Conservation (phyloP, 1,140 invertebrate genomes). For the Drosophila nigromelanica region DNA sequence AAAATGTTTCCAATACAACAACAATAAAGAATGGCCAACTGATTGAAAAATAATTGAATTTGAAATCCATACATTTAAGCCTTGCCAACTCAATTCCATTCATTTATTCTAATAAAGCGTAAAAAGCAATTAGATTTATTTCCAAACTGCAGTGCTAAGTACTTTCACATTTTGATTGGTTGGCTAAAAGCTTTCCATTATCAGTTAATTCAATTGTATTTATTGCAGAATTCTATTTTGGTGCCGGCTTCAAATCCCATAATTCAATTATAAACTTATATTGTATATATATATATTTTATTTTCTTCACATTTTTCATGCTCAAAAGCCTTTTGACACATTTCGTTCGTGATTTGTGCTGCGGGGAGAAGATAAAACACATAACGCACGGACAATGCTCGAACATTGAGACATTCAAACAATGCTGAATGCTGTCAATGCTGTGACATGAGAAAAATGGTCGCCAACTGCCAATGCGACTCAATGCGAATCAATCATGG, state of each 20-base stretch:
- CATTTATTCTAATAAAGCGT: neutral
- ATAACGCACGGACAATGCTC: conserved; percentile 33
- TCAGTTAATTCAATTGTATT: conserved; percentile 25
- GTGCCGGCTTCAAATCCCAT: conserved; percentile 33
- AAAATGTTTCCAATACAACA: no score
- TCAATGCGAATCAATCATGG: conserved; percentile 75
- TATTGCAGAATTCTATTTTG: conserved; percentile 21
- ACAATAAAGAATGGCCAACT: neutral
- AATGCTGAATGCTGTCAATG: conserved; percentile 33
- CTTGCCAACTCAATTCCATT: neutral
- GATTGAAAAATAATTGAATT: conserved; percentile 1
- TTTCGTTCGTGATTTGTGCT: conserved; percentile 28
- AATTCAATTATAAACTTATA: conserved; percentile 47
- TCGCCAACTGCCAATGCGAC: conserved; percentile 38
- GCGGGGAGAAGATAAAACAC: conserved; percentile 4
- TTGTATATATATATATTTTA: conserved; percentile 12
- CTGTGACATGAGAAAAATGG: conserved; percentile 16
- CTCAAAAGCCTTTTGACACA: conserved; percentile 30
- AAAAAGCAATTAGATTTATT: conserved; percentile 9
- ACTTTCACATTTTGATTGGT: conserved; percentile 13
- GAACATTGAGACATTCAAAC: conserved; percentile 26
- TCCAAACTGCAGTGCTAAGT: neutral
- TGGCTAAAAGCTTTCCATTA: conserved; percentile 40
- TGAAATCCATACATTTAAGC: neutral
- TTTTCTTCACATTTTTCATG: conserved; percentile 13